Percentiles rank a stretch among this genome's conserved stretches.
Conservation (phyloP, 2,113 vertebrate species). For the Hoplias malabaricus region DNA sequence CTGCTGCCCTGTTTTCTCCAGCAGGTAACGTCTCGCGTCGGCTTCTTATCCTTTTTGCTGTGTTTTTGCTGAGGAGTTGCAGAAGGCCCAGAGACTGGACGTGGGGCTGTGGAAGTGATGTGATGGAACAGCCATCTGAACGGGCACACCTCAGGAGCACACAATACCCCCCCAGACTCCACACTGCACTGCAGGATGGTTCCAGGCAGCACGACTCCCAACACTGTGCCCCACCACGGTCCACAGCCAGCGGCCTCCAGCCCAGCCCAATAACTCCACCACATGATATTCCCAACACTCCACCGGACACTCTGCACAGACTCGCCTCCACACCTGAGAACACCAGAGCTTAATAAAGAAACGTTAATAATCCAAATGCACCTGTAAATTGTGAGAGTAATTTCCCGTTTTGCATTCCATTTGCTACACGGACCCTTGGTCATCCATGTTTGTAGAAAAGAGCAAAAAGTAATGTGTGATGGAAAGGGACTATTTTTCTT, state of each 20-base stretch:
- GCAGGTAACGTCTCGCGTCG: background rate
- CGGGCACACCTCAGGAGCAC: constrained; percentile 68
- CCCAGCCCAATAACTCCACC: constrained; percentile 66
- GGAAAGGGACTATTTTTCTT: no score
- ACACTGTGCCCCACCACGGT: constrained; percentile 62
- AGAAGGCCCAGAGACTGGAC: constrained; percentile 71
- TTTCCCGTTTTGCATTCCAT: no score
- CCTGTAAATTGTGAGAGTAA: no score
- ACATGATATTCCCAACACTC: constrained; percentile 74
- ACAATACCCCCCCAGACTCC: constrained; percentile 72
- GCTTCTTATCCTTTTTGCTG: constrained; percentile 36
- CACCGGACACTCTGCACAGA: constrained; percentile 72
- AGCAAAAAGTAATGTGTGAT: no score
- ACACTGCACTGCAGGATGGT: constrained; percentile 69
- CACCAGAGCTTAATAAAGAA: background rate
- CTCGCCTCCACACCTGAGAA: constrained; percentile 47
- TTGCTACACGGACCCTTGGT: no score
- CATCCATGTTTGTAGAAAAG: no score
- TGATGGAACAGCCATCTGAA: constrained; percentile 59
- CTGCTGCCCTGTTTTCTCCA: constrained; percentile 18
- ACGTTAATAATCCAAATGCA: no score
- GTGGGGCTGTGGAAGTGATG: constrained; percentile 62
- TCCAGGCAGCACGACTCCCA: constrained; percentile 75
- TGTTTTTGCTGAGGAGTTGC: constrained; percentile 67
- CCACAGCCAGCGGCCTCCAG: constrained; percentile 69